Evolutionary conservation across 2,888 invertebrate genomes (phyloP), one percentile per base, ranked within the genome.

Genomic region (Ectemnius continuus): DNA sequence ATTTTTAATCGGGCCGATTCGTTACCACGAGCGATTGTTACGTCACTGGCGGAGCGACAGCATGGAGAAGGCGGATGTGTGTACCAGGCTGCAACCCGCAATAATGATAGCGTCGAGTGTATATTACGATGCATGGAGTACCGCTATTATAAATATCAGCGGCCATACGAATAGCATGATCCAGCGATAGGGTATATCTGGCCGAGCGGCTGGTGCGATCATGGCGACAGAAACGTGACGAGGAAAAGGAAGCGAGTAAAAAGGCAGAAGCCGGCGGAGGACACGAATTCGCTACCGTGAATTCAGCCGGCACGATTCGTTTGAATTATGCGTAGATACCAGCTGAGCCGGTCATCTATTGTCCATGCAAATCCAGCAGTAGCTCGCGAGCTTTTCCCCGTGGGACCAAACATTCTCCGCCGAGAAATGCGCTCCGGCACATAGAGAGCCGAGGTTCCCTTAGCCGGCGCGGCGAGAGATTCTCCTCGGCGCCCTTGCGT

Each of bases 271-370:
- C 36, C 36, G 36, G 36, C 36, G 52, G 74, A 45, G 67, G 67
- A 76, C 64, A 20, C 59, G 61, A 57, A 69, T 68, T 36, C 78
- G 87, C 87, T 87, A 87, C 87, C 79, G 86, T 81, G 79, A 81
- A 85, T 87, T 84, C 86, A 86, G 87, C 88, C 79, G 78, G 80
- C 78, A 82, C 76, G 78, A 80, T 87, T 86, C 86, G 75, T 84
- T 85, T 83, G 84, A 87, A 87, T 86, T 86, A 87, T 83, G 84
- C 82, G 84, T 80, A 79, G 85, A 82, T 84, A 81, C 73, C 71
- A 69, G 56, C 56, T 73, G 60, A 59, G 78, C 79, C 77, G 85
- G 72, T 75, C 75, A 84, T 81, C 79, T 84, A 87, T 88, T 88
- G 88, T 86, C 85, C 85, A 76, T 67, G 74, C 68, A 64, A 76